Evolutionary conservation across 30 jellyfish, hydroid and myxozoan genomes (phyloP).

Genomic region (Hydractinia symbiolongicarpus): DNA sequence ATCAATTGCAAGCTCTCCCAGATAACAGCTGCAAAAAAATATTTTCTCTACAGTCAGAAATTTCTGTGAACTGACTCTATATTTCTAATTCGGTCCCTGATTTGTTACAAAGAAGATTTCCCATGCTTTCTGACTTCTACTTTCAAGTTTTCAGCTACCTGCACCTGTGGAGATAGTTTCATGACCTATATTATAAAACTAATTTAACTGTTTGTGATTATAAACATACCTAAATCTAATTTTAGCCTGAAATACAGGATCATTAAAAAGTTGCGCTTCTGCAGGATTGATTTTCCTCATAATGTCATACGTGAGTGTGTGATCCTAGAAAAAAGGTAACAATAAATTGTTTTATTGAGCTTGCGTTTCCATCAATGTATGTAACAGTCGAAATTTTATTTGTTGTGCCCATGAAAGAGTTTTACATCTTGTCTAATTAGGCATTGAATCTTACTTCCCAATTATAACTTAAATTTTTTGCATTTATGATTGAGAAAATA

Average conservation of each 20-base stretch:
- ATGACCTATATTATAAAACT: too few relatives aligned
- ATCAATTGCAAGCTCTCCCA: too few relatives aligned
- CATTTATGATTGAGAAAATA: too few relatives aligned
- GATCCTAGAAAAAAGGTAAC: slow-evolving; percentile 43
- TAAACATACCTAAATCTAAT: slow-evolving; percentile 61
- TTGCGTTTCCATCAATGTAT: background rate
- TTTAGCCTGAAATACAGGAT: slow-evolving; percentile 73
- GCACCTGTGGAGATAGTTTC: too few relatives aligned
- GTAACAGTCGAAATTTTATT: background rate
- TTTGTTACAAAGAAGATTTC: too few relatives aligned
- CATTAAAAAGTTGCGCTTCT: slow-evolving; percentile 69
- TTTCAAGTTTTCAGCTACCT: too few relatives aligned
- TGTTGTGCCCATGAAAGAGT: background rate
- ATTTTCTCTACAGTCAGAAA: too few relatives aligned
- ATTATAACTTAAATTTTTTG: background rate
- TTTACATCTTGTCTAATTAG: background rate
- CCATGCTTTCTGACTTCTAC: too few relatives aligned
- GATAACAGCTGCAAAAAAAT: too few relatives aligned
- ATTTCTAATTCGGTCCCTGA: too few relatives aligned
- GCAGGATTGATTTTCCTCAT: slow-evolving; percentile 60
- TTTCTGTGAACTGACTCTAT: too few relatives aligned
- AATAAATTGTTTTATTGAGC: background rate
- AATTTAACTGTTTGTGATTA: background rate
- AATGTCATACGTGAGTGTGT: slow-evolving; percentile 62
- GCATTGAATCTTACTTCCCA: background rate